Percentiles rank a stretch among this genome's conserved stretches.
phyloP scores from a whole-genome alignment of 2,888 invertebrate genomes.

The Yponomeuta evonymella region DNA sequence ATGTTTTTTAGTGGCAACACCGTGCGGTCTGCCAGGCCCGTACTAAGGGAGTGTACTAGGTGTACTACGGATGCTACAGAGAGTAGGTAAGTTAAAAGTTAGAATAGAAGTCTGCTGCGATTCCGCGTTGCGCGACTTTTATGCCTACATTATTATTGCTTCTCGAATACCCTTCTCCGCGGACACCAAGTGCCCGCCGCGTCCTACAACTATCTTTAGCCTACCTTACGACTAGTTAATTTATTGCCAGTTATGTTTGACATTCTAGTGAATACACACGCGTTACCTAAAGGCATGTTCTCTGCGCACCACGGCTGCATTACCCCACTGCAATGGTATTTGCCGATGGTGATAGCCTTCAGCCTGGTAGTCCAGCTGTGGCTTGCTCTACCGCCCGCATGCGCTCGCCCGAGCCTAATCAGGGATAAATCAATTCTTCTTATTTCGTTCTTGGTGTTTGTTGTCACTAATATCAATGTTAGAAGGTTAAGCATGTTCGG shows the following conservation, averaged over 20 bases:
- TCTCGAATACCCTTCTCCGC: constrained; percentile 74
- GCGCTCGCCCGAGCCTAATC: background rate
- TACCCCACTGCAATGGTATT: background rate
- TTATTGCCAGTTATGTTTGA: constrained; percentile 70
- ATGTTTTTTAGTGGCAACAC: background rate
- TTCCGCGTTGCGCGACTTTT: constrained; percentile 67
- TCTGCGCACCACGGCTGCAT: constrained; percentile 28
- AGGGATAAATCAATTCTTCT: background rate
- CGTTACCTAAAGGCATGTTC: constrained; percentile 62
- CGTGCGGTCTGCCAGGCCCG: constrained; percentile 15
- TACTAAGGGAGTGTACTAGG: constrained; percentile 27
- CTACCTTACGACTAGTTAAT: constrained; percentile 60
- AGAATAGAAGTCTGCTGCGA: constrained; percentile 48
- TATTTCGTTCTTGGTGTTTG: background rate
- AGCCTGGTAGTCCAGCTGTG: background rate
- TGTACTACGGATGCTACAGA: constrained; percentile 49
- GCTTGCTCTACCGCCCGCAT: background rate
- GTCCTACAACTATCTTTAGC: constrained; percentile 38
- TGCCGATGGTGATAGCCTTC: background rate
- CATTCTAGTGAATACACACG: constrained; percentile 57
- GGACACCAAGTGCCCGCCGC: constrained; percentile 67
- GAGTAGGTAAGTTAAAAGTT: constrained; percentile 18
- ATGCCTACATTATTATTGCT: constrained; percentile 75
- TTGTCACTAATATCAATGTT: background rate
- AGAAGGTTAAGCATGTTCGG: no score